A percentile compares a stretch with the other conserved stretches of the same genome.
Evolutionary conservation across 2,797 vertebrate genomes (phyloP).

Genomic region (Anomalospiza imberbis): DNA sequence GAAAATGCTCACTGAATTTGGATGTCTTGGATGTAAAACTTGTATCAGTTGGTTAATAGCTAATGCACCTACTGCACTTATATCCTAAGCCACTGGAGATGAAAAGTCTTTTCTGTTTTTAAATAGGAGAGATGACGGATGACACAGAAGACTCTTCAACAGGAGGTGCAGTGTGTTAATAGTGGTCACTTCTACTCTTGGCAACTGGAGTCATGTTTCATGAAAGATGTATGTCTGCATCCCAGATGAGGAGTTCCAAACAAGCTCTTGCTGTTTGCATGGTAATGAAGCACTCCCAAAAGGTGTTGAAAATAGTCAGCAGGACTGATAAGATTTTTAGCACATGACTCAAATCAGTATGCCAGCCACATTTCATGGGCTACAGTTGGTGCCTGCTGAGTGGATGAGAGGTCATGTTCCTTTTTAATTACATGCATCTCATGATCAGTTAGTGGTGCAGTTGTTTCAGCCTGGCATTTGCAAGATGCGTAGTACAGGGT

Average conservation of each 20-base stretch:
- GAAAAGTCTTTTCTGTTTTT: neutral
- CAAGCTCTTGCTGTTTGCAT: neutral
- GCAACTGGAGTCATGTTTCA: neutral
- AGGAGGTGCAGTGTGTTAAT: neutral
- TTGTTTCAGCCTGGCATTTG: neutral
- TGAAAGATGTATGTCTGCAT: neutral
- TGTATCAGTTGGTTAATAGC: neutral
- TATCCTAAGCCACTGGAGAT: neutral
- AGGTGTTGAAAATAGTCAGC: neutral
- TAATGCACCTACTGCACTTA: neutral
- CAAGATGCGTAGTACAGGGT: neutral
- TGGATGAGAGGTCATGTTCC: neutral
- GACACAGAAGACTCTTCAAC: neutral
- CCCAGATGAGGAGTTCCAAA: neutral
- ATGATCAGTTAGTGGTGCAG: fast-evolving
- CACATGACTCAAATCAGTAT: neutral
- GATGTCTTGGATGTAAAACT: neutral
- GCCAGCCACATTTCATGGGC: neutral
- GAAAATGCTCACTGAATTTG: neutral
- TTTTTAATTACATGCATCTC: neutral
- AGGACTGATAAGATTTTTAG: conserved; percentile 4
- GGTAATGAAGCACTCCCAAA: neutral
- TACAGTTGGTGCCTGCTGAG: neutral
- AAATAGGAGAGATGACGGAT: neutral
- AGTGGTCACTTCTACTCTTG: neutral